These are phyloP conservation scores for Tuta absoluta DNA, from an alignment of 2,888 invertebrate genomes.

Conservation along the genomic window DNA sequence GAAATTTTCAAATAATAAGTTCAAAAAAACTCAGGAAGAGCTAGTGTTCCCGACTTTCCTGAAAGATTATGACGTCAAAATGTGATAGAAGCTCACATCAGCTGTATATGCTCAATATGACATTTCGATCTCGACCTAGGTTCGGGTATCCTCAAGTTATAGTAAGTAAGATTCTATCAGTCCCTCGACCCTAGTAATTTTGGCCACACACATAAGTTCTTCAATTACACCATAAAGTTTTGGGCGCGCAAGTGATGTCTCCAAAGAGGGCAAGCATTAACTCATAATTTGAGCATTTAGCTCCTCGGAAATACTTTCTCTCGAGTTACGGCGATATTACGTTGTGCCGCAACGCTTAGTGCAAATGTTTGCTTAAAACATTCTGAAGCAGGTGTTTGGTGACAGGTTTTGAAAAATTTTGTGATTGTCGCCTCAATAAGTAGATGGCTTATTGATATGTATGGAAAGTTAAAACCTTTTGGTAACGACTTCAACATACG, in stretches of 20 bases:
- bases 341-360: constrained; percentile 5
- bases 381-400: not conserved
- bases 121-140: too few relatives aligned
- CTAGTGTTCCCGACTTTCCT: too few relatives aligned
- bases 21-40: too few relatives aligned
- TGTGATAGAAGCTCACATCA: too few relatives aligned
- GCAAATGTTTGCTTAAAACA: constrained; percentile 9
- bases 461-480: not conserved
- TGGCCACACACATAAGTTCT: too few relatives aligned
- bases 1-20: too few relatives aligned
- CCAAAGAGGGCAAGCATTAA: constrained; percentile 21
- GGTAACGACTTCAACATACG: not conserved
- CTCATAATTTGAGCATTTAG: constrained; percentile 11
- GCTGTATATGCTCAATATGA: too few relatives aligned
- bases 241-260: constrained; percentile 17
- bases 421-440: not conserved
- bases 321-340: constrained; percentile 24
- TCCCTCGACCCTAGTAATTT: too few relatives aligned
- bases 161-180: too few relatives aligned
- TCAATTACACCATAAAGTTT: not conserved
- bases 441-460: too few relatives aligned
- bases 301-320: constrained; percentile 30
- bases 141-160: too few relatives aligned
- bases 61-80: too few relatives aligned
- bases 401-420: not conserved